Conservation (phyloP, 1,140 invertebrate species). For the Branchinecta lynchi region DNA sequence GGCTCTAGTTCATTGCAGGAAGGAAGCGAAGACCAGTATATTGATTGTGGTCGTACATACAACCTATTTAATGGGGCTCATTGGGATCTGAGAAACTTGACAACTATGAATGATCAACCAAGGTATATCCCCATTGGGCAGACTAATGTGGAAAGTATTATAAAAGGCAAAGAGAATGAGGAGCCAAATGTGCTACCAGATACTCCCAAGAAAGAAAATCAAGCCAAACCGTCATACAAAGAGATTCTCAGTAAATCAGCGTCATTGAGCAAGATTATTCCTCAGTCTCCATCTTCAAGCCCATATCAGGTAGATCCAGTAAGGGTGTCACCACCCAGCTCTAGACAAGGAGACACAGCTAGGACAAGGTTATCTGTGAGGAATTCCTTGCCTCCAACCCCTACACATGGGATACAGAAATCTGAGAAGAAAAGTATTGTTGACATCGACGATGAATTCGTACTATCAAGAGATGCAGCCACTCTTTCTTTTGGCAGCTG, state of each 20-base stretch:
- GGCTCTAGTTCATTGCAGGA: background rate
- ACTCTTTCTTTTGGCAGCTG: no score
- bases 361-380: background rate
- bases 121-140: background rate
- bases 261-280: background rate
- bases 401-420: background rate
- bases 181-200: background rate
- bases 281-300: background rate
- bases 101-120: background rate
- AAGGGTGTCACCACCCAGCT: background rate
- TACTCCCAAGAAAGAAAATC: background rate
- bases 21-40: background rate
- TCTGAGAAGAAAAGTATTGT: background rate
- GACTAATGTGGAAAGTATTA: background rate
- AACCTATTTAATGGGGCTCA: background rate
- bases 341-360: background rate
- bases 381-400: background rate
- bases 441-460: background rate
- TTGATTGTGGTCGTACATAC: background rate
- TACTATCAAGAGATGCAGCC: background rate
- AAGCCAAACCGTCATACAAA: background rate
- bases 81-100: background rate
- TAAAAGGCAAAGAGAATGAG: background rate
- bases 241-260: slow-evolving; percentile 10
- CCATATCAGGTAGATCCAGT: background rate